These are phyloP conservation scores for Nixonia krombeini DNA, from an alignment of 1,140 invertebrate genomes.

Conservation along the genomic window DNA sequence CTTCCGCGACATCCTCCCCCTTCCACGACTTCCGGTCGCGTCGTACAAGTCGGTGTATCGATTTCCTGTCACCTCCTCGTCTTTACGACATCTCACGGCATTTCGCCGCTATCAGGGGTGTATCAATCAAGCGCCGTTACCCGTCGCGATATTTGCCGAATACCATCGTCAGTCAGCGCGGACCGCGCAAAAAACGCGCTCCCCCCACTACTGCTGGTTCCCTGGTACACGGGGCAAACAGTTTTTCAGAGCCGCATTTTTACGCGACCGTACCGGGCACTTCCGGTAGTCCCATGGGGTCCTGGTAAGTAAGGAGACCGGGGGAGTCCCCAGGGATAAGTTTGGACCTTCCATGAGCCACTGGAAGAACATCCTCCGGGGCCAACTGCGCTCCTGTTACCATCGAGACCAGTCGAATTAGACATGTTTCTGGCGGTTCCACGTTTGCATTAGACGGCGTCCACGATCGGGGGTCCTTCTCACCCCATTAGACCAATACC, in stretches of 20 bases:
- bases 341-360: conserved; percentile 11
- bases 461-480: no score
- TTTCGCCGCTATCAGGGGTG: conserved; percentile 67
- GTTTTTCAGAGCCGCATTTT: conserved; percentile 51
- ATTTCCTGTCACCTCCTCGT: conserved; percentile 70
- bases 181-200: conserved; percentile 18
- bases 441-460: conserved; percentile 22
- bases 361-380: conserved; percentile 31
- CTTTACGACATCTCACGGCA: conserved; percentile 70
- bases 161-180: conserved; percentile 31
- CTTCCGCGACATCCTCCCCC: conserved; percentile 8
- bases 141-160: conserved; percentile 39
- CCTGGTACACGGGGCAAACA: conserved; percentile 53
- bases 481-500: no score
- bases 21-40: no score
- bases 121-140: conserved; percentile 51
- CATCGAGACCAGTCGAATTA: conserved; percentile 43
- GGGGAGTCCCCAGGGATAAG: conserved; percentile 59
- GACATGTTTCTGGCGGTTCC: conserved; percentile 24
- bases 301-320: conserved; percentile 57
- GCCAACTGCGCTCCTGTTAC: conserved; percentile 58
- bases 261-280: conserved; percentile 18
- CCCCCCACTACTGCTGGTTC: conserved; percentile 27
- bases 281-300: conserved; percentile 44
- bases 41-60: no score